A percentile compares a stretch with the other conserved stretches of the same genome.
Evolutionary conservation across 1,140 invertebrate species (phyloP).

Genomic region (Cherax quadricarinatus): DNA sequence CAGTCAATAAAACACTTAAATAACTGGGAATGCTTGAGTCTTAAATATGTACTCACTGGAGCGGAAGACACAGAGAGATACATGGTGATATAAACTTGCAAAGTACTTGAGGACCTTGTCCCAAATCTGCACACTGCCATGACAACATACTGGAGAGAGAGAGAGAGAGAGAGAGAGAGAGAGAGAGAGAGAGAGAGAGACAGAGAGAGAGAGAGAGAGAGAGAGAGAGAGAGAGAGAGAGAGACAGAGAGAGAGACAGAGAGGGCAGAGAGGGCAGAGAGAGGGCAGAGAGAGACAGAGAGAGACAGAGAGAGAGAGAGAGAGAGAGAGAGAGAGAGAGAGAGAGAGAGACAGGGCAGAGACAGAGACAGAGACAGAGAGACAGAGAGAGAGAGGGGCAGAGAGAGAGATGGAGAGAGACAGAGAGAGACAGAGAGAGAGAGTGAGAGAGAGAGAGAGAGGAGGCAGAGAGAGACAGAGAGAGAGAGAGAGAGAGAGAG

Average conservation of each 20-base stretch:
- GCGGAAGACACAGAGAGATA: too few relatives aligned
- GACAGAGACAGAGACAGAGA: background rate
- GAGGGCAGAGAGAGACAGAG: background rate
- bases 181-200: background rate
- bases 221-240: background rate
- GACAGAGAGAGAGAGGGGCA: background rate
- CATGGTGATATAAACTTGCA: too few relatives aligned
- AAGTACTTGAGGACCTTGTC: too few relatives aligned
- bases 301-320: background rate
- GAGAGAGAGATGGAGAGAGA: background rate
- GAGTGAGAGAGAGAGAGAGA: background rate
- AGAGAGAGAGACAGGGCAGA: background rate
- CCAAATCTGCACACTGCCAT: too few relatives aligned
- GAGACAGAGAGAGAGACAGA: background rate
- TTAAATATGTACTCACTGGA: too few relatives aligned
- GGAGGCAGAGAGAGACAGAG: background rate
- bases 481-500: background rate
- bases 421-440: background rate
- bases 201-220: background rate
- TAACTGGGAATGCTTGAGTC: too few relatives aligned
- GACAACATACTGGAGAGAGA: too few relatives aligned
- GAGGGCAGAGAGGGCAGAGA: background rate
- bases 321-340: background rate
- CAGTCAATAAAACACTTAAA: too few relatives aligned
- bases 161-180: background rate